phyloP scores from a whole-genome alignment of 2,888 invertebrate species.

The Hydroisotoma schaefferi region DNA sequence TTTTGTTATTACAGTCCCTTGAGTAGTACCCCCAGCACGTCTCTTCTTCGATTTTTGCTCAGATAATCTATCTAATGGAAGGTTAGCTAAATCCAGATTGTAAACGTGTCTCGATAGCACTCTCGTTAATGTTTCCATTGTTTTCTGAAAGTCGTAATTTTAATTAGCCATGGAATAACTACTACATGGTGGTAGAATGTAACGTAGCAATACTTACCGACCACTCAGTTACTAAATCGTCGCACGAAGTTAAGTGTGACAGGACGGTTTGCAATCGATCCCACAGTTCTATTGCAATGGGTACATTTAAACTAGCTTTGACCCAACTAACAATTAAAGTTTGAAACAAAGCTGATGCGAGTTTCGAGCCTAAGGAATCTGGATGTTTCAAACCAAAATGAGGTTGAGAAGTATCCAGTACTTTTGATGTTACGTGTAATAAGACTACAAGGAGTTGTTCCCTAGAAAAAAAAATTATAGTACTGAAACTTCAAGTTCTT shows the following conservation, averaged over 20 bases:
- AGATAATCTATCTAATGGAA: constrained; percentile 72
- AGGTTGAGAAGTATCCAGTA: constrained; percentile 73
- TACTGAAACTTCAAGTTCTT: neutral
- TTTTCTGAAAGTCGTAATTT: constrained; percentile 66
- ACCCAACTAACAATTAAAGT: constrained; percentile 71
- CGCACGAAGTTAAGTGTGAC: constrained; percentile 85
- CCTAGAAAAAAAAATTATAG: constrained; percentile 57
- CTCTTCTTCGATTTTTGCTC: constrained; percentile 70
- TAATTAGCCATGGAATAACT: neutral
- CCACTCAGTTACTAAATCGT: constrained; percentile 93
- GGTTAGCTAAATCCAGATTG: constrained; percentile 82
- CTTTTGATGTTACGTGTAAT: constrained; percentile 85
- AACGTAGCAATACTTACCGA: constrained; percentile 64
- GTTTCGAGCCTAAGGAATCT: constrained; percentile 67
- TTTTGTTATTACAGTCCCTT: constrained; percentile 20
- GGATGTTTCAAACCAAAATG: constrained; percentile 62
- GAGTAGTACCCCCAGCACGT: constrained; percentile 23
- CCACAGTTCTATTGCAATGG: constrained; percentile 85
- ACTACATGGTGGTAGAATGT: constrained; percentile 1
- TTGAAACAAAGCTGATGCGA: constrained; percentile 74
- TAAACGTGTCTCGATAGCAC: constrained; percentile 94
- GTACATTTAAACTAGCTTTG: constrained; percentile 90
- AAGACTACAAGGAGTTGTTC: constrained; percentile 81
- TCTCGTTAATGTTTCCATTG: constrained; percentile 92
- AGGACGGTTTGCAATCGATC: constrained; percentile 85